Conservation (phyloP, 2,888 invertebrate species). For the Odontothrips loti region DNA sequence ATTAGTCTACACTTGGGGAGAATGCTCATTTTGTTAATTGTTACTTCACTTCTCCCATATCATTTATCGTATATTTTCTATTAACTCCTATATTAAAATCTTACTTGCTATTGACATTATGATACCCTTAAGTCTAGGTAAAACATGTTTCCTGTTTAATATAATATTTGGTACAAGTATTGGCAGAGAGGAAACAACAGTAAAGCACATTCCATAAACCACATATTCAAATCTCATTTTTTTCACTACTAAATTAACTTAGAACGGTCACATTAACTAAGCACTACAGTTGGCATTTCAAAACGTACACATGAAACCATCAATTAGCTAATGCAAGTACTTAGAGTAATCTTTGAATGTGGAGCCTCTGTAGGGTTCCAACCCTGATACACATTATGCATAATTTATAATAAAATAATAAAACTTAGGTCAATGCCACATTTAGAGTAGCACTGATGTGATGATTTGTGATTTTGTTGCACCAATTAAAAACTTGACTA, state of each 20-base stretch:
- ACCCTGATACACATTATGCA: constrained; percentile 23
- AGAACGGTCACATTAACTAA: constrained; percentile 34
- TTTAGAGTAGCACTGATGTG: constrained; percentile 10
- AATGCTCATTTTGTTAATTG: constrained; percentile 25
- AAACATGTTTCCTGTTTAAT: constrained; percentile 35
- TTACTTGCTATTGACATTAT: constrained; percentile 40
- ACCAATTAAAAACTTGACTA: constrained; percentile 29
- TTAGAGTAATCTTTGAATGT: constrained; percentile 25
- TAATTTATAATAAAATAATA: constrained; percentile 27
- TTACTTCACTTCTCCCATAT: constrained; percentile 17
- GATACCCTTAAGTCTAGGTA: constrained; percentile 17
- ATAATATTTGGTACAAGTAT: constrained; percentile 40
- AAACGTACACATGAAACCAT: constrained; percentile 28
- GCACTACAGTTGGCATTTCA: constrained; percentile 38
- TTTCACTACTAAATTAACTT: constrained; percentile 17
- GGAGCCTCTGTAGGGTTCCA: constrained; percentile 25
- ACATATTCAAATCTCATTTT: constrained; percentile 36
- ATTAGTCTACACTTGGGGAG: constrained; percentile 24
- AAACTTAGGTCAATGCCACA: constrained; percentile 22
- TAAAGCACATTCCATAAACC: constrained; percentile 37
- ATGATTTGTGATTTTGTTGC: constrained; percentile 30
- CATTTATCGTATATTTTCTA: constrained; percentile 18
- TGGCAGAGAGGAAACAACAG: constrained; percentile 39
- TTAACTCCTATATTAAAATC: constrained; percentile 34
- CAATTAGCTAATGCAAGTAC: constrained; percentile 25